A percentile compares a stretch with the other conserved stretches of the same genome.
These are phyloP conservation scores for Adelognathus sp. DNA, from an alignment of 2,888 invertebrate genomes.

Conservation along the genomic window DNA sequence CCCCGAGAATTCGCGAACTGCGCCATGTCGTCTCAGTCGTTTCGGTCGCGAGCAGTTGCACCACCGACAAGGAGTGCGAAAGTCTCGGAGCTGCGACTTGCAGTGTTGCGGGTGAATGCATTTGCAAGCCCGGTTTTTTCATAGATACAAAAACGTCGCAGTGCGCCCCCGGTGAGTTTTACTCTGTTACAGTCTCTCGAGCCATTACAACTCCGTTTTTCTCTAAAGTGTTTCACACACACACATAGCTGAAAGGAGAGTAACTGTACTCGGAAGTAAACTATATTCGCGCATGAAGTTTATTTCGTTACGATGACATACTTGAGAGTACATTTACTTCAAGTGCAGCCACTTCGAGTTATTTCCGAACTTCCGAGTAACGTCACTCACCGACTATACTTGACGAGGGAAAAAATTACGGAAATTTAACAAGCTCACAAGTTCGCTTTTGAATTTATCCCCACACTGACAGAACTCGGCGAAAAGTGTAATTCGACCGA, in stretches of 20 bases:
- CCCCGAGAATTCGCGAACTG: neutral
- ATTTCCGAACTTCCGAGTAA: no score
- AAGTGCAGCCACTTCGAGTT: no score
- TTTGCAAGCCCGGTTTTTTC: constrained; percentile 67
- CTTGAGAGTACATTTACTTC: no score
- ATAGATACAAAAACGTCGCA: neutral
- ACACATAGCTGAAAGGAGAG: no score
- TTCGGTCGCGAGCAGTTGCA: constrained; percentile 57
- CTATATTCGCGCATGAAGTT: no score
- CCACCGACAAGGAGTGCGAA: constrained; percentile 63
- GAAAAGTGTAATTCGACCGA: constrained; percentile 63
- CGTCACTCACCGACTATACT: no score
- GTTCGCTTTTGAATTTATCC: constrained; percentile 7
- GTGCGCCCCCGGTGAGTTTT: constrained; percentile 71
- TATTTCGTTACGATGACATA: no score
- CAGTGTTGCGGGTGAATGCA: constrained; percentile 62
- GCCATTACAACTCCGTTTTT: neutral
- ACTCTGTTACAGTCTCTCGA: neutral
- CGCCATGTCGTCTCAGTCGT: neutral
- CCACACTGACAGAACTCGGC: constrained; percentile 68
- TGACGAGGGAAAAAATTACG: neutral
- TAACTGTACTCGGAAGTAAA: no score
- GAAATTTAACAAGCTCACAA: neutral
- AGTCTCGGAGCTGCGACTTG: constrained; percentile 64
- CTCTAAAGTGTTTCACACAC: neutral